Evolutionary conservation across 1,140 invertebrate species (phyloP), one percentile per base, ranked within the genome.

Genomic region (Cephus cinctus): DNA sequence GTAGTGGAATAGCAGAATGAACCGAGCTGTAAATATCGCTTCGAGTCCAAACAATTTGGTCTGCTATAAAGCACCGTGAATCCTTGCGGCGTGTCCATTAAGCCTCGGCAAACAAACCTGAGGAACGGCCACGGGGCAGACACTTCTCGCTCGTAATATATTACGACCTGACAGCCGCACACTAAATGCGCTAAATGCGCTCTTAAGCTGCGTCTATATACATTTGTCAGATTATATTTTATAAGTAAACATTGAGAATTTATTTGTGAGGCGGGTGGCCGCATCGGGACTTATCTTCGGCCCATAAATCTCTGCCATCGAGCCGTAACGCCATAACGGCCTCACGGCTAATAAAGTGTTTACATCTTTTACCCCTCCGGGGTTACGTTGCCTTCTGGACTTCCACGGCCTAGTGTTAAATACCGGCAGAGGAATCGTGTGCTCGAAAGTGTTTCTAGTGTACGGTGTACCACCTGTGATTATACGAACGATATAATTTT

Each of bases 51-150:
- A 45, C 56, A 47, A 43, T 57, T 57, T 54, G 31, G 45, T 43
- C 41, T 42, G 45, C 57, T 47, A 57, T 57, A 60, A 57, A 57
- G 48, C 57, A 51, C 45, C 50, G 43, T 30, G 43, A 51, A 45
- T 59, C 56, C 57, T 59, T 48, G 57, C 58, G 56, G 45, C 58
- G 57, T 55, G 50, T 60, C 59, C 57, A 60, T 61, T 63, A 63
- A 61, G 53, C 48, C 43, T 38, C 44, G 44, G 43, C 60, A 63
- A 63, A 63, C 56, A 61, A 58, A 58, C 56, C 27, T 47, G 45
- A 51, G 52, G 50, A 59, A 50, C 54, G 50, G 51, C 54, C 54
- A 61, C 59, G 59, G n/a, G n/a, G 54, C 38, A 48, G 46, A 30
- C 51, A 54, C 54, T 60, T 57, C n/a, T n/a, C 31, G 46, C 47